Conservation (phyloP, 2,797 vertebrate genomes). For the Chelonia mydas region DNA sequence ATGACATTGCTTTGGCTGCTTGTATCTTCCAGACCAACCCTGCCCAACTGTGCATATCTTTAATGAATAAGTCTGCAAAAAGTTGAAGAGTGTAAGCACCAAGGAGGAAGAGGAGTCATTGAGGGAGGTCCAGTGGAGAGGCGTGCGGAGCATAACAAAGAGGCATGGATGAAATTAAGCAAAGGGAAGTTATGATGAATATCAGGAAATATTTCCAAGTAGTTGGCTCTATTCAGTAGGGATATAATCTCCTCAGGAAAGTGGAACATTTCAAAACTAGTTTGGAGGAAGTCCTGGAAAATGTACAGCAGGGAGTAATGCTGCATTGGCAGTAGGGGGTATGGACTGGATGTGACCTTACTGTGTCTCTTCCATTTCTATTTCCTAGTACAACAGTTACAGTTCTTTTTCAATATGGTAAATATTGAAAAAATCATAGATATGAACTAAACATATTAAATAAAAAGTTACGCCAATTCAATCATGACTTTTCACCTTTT, state of each 20-base stretch:
- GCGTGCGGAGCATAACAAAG: not conserved
- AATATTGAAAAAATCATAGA: constrained; percentile 75
- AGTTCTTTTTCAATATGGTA: constrained; percentile 75
- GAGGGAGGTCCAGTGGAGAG: constrained; percentile 46
- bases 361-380: constrained; percentile 72
- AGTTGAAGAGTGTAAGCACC: not conserved
- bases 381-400: constrained; percentile 73
- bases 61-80: not conserved
- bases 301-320: constrained; percentile 49
- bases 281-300: constrained; percentile 67
- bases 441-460: constrained; percentile 77
- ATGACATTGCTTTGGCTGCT: constrained; percentile 50
- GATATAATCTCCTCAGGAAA: not conserved
- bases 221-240: fast-evolving
- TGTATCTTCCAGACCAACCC: constrained; percentile 55
- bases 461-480: constrained; percentile 74
- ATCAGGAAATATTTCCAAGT: constrained; percentile 6
- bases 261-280: constrained; percentile 25
- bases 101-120: constrained; percentile 31
- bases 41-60: constrained; percentile 34
- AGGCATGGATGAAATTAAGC: not conserved
- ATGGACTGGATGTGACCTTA: constrained; percentile 77
- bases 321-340: constrained; percentile 63
- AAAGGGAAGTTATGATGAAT: constrained; percentile 2
- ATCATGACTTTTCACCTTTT: constrained; percentile 78